Evolutionary conservation across 2,113 vertebrate species (phyloP), one percentile per base, ranked within the genome.

Genomic region (Gulo gulo): DNA sequence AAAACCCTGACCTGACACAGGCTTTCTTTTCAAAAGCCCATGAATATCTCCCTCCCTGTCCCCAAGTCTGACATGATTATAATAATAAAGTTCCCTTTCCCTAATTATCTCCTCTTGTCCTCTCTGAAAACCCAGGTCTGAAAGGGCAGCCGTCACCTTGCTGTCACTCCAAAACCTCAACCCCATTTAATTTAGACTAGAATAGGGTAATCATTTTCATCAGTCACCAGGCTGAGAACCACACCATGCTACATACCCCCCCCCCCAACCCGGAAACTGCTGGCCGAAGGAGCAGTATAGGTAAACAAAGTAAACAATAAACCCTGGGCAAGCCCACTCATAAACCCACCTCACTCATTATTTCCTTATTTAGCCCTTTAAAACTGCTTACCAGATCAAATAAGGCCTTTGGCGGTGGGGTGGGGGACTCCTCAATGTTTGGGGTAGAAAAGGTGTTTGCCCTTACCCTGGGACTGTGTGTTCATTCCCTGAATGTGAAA

Each of bases 131-230:
- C 47, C 61, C 82, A 47, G 21, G 29, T 79, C 87, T 91, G 50
- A 97, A 98, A 97, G 95, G 78, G 76, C 63, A 92, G 45, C 67
- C 89, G 57, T 97, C 96, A 89, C 39, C 78, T 74, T 29, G 78
- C 59, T 88, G 88, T 90, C 95, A 85, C 34, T 87, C 52, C 26
- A 80, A 96, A 69, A 91, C 26, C 67, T 96, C 86, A 94, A 34
- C 59, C 26, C 18, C 42, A 65, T 83, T 96, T 97, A 96, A 96
- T 88, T 90, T 91, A 96, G 63, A n/a, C 20, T 59, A 31, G 57
- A 96, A 85, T 15, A 79, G 65, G n/a, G 61, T 82, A 83, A 67
- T 96, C 84, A 52, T 93, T 89, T 93, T 83, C 76, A 88, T 92
- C 74, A 67, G 45, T 92, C 74, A 78, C 45, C 42, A 78, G 80